Evolutionary conservation across 2,113 vertebrate genomes (phyloP).

Genomic region (Psilopogon haemacephalus): DNA sequence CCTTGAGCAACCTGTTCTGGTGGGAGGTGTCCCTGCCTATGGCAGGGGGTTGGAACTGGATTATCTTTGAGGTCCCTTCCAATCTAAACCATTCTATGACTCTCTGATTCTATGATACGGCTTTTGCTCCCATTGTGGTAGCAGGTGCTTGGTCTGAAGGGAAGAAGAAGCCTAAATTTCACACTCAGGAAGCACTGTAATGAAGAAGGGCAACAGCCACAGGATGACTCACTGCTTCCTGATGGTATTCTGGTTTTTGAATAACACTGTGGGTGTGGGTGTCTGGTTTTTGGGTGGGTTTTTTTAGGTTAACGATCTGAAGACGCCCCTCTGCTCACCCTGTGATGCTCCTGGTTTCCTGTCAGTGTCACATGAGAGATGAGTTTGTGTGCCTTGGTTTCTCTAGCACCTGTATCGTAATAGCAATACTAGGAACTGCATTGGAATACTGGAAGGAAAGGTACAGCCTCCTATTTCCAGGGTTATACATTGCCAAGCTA

Average conservation of each 20-base stretch:
- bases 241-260: conserved; percentile 30
- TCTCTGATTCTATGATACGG: rapidly evolving
- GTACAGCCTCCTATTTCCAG: background rate
- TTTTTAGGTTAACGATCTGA: conserved; percentile 44
- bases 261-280: conserved; percentile 47
- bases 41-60: no score
- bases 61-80: no score
- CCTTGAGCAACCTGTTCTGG: no score
- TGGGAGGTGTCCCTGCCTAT: no score
- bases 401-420: background rate
- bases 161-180: background rate
- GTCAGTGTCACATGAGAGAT: background rate
- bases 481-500: background rate
- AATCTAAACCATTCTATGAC: no score
- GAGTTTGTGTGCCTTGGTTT: background rate
- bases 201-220: background rate
- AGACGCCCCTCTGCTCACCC: background rate
- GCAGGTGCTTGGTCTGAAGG: background rate
- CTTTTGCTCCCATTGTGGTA: background rate
- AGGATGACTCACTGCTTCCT: conserved; percentile 30
- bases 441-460: background rate
- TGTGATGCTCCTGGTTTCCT: conserved; percentile 17
- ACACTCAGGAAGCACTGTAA: background rate
- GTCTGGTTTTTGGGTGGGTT: conserved; percentile 8
- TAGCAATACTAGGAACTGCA: background rate